phyloP scores from a whole-genome alignment of 2,113 vertebrate species.

The Mystacornis crossleyi region DNA sequence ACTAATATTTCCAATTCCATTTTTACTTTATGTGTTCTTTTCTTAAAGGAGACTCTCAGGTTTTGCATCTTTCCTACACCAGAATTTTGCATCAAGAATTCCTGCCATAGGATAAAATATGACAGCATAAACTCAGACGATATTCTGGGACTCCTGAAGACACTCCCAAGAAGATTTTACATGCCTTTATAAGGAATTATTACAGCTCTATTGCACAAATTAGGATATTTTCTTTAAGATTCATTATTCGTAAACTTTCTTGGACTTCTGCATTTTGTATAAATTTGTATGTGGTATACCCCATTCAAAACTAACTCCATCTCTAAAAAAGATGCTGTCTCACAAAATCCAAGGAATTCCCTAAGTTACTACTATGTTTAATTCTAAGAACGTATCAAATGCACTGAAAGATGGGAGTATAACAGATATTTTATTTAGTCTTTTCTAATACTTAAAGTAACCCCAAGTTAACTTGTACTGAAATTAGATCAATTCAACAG shows the following conservation, averaged over 20 bases:
- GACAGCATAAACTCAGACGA: not conserved
- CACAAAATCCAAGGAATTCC: not conserved
- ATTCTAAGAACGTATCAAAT: not conserved
- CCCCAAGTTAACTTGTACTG: not conserved
- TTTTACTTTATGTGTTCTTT: not conserved
- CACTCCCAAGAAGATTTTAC: not conserved
- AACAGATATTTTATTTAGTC: not conserved
- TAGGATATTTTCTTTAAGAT: not conserved
- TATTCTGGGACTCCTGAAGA: not conserved
- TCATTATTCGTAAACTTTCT: not conserved
- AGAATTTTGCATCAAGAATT: not conserved
- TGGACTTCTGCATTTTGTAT: not conserved
- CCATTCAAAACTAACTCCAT: not conserved
- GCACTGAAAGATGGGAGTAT: not conserved
- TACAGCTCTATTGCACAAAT: not conserved
- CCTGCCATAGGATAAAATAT: not conserved
- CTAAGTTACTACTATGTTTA: not conserved
- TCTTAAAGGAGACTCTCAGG: not conserved
- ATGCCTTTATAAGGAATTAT: not conserved
- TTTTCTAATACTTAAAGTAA: not conserved
- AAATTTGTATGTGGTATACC: not conserved
- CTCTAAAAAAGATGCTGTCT: not conserved
- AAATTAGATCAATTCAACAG: not conserved
- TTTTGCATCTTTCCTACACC: not conserved
- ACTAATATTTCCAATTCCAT: fast-evolving